Evolutionary conservation across 2,113 vertebrate species (phyloP), one percentile per base, ranked within the genome.

Genomic region (Saccopteryx leptura): DNA sequence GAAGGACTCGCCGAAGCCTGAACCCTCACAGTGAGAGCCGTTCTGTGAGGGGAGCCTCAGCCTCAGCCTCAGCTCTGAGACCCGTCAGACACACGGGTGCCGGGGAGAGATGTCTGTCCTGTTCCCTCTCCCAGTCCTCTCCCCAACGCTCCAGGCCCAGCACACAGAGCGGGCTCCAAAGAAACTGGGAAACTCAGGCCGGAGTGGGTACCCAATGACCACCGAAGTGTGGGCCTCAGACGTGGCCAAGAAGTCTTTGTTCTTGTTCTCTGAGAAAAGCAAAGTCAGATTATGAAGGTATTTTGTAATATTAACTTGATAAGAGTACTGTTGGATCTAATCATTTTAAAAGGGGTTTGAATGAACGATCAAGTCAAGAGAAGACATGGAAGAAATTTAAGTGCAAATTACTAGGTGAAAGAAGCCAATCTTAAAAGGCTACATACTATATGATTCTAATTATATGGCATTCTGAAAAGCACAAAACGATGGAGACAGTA

Each of bases 281-380:
- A 60, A 71, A 31, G 50, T 88, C 23, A 71, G 83, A 61, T 69
- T 46, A 50, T 13, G 14, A 84, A 24, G 23, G 68, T 66, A 3
- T 87, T 88, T 90, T 66, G 66, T 68, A 74, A 48, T 61, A 74
- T 81, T 88, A 56, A 78, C n/a, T 63, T 33, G 65, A 17, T 21
- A 46, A 46, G 58, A 80, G 23, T 17, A 10, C 5, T 79, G 56
- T 11, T 46, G 39, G 75, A 61, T 61, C 4, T 3, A 90, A 80
- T 60, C 14, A 46, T 66, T 80, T 68, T 68, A 48, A 50, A 91
- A 39, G 52, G 19, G 74, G 33, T 28, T 39, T 71, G 13, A 71
- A 54, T 65, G 68, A 72, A 39, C 26, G 50, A 76, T 26, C 5
- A 71, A 88, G n/a, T 23, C 90, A 81, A 71, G 48, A 69, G 89